phyloP scores from a whole-genome alignment of 2,888 invertebrate genomes.

The Lottia gigantea region DNA sequence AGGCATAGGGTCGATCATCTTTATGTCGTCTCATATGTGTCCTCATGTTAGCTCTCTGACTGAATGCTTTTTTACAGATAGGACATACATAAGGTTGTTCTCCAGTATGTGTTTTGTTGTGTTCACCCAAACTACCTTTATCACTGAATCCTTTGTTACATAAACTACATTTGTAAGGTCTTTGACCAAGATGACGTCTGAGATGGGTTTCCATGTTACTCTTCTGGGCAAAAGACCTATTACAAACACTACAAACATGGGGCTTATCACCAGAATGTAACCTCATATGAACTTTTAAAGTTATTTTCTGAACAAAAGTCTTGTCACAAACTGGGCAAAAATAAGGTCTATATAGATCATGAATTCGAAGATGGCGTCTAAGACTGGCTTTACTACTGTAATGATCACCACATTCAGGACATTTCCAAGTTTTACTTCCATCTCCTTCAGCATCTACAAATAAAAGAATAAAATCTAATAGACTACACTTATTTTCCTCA shows the following conservation, averaged over 20 bases:
- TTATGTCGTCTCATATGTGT: slow-evolving; percentile 22
- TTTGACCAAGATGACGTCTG: slow-evolving; percentile 26
- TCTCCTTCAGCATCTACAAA: slow-evolving; percentile 5
- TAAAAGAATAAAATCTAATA: not conserved
- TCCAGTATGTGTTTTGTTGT: slow-evolving; percentile 27
- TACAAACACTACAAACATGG: slow-evolving; percentile 38
- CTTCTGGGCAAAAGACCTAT: slow-evolving; percentile 32
- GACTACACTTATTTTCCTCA: not conserved
- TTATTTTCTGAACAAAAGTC: slow-evolving; percentile 32
- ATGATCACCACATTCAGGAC: slow-evolving; percentile 16
- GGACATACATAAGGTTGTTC: slow-evolving; percentile 27
- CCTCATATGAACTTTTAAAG: slow-evolving; percentile 35
- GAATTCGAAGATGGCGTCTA: slow-evolving; percentile 16
- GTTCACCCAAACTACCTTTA: slow-evolving; percentile 20
- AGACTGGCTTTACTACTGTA: slow-evolving; percentile 18
- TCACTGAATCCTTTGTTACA: slow-evolving; percentile 29
- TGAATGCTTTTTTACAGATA: slow-evolving; percentile 26
- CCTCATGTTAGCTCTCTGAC: slow-evolving; percentile 21
- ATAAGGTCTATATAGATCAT: slow-evolving; percentile 24
- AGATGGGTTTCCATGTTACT: slow-evolving; percentile 32
- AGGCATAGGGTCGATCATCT: slow-evolving; percentile 12
- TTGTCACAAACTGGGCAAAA: slow-evolving; percentile 32
- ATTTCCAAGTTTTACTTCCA: slow-evolving; percentile 1
- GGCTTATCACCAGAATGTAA: slow-evolving; percentile 36
- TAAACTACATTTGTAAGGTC: slow-evolving; percentile 30